These are phyloP conservation scores for human DNA, from an alignment of 2,113 vertebrate species.

Conservation along the genomic window GRCh38 chr22:44183501-44184000, in stretches of 20 bases:
- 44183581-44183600: rapidly evolving
- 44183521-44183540: neutral
- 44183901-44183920: rapidly evolving
- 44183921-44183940: neutral
- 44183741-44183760: neutral
- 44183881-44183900: too few species aligned
- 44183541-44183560: too few species aligned
- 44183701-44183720: rapidly evolving
- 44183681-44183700: neutral
- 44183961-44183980: rapidly evolving
- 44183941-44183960: neutral
- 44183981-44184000: rapidly evolving
- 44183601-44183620: rapidly evolving
- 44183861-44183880: rapidly evolving
- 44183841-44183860: neutral
- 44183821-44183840: neutral
- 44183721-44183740: rapidly evolving
- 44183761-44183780: neutral
- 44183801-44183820: neutral
- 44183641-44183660: rapidly evolving
- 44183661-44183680: neutral
- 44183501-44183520: rapidly evolving
- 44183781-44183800: rapidly evolving
- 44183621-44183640: rapidly evolving
- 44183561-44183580: neutral